Base-by-base conservation (phyloP, 2,113 vertebrate species). In the Cheilinus undulatus region DNA sequence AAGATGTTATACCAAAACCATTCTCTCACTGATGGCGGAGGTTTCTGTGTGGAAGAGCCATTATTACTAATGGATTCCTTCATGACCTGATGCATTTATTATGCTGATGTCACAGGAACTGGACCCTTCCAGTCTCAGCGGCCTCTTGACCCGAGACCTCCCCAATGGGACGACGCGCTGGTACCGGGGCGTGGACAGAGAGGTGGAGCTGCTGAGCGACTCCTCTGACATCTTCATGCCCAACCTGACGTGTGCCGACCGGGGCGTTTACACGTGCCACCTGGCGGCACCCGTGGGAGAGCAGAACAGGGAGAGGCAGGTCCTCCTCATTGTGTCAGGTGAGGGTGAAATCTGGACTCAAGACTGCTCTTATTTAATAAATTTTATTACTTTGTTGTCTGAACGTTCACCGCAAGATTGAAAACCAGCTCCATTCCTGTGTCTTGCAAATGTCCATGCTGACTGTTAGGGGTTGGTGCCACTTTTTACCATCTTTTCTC, bases 201-300 rank as follows among this genome's bases (percentile, higher is more conserved):
- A 75, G 3, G 36, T 89, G 38, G 6, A 34, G 12, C 56, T 93
- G 23, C 20, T 61, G 13, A 45, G 1, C 0, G 68, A 78, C 6
- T 76, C 88, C 1, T 11, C 7, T 0, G n/a, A 46, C 52, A 63
- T 94, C 57, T 0, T 76, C 56, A 72, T 94, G 63, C 50, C 78
- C 49, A 89, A 90, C 34, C 65, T 89, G 34, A 86, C 84, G 0
- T 76, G 76, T 7, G 13, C 13, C 0, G 92, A 94, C 61, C 3
- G 20, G 23, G 92, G 91, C 10, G 9, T 36, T 22, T 94, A 93
- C 76, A 0, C 1, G 3, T 94, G 94, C 42, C 58, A 77, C 27
- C 76, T 94, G 54, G 65, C 74, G 0, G 92, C 93, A 5, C 90
- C 93, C 0, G 61, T 92, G 19, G 94, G 93, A 5, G 76, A 94